These are phyloP conservation scores for Ephestia elutella DNA, from an alignment of 1,140 invertebrate genomes.

Conservation along the genomic window DNA sequence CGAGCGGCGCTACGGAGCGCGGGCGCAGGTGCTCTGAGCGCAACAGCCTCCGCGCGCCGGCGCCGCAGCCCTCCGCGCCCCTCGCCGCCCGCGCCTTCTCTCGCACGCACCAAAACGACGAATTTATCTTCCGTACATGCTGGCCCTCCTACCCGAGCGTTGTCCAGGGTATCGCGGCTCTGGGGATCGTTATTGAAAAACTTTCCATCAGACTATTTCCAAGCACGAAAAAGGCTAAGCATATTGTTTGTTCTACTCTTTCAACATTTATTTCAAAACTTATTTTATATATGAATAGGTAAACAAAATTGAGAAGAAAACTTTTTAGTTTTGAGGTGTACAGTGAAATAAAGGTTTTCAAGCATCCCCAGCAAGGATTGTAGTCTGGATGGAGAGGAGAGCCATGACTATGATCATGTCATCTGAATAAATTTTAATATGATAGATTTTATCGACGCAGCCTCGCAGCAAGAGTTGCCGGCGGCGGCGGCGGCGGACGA, in stretches of 20 bases:
- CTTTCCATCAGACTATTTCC: neutral
- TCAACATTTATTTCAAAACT: neutral
- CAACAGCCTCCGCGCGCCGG: slow-evolving; percentile 66
- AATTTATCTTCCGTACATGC: slow-evolving; percentile 70
- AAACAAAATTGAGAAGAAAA: too few species aligned
- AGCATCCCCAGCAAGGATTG: too few species aligned
- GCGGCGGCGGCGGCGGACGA: neutral
- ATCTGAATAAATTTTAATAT: too few species aligned
- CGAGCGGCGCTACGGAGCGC: slow-evolving; percentile 69
- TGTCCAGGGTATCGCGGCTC: slow-evolving; percentile 47
- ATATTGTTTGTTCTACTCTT: neutral
- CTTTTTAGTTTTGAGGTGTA: too few species aligned
- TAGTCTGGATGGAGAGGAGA: too few species aligned
- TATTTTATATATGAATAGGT: neutral
- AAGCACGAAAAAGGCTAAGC: neutral
- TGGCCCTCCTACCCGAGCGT: slow-evolving; percentile 62
- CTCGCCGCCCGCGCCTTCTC: slow-evolving; percentile 52
- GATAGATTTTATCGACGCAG: too few species aligned
- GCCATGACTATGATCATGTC: too few species aligned
- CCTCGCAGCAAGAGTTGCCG: neutral
- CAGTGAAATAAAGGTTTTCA: too few species aligned
- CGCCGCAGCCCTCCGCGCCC: slow-evolving; percentile 57
- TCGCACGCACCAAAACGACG: slow-evolving; percentile 69
- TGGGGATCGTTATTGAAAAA: slow-evolving; percentile 12
- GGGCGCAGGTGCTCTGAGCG: slow-evolving; percentile 72